A percentile compares a stretch with the other conserved stretches of the same genome.
These are phyloP conservation scores for Stegana nigrithorax DNA, from an alignment of 2,888 invertebrate species.

Conservation along the genomic window DNA sequence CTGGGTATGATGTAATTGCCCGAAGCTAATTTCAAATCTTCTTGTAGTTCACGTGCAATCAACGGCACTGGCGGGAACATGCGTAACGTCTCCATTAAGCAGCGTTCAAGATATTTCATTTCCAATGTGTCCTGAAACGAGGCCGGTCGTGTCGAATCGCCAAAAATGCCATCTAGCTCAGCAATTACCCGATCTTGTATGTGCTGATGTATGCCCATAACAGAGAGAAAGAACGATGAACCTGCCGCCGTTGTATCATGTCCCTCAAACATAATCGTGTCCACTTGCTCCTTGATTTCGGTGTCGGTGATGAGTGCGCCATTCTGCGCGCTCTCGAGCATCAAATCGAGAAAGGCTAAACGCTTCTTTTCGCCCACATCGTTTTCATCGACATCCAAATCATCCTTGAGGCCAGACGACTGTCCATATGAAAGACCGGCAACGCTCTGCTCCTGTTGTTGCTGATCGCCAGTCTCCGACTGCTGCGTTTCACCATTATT, in stretches of 20 bases:
- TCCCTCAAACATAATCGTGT: slow-evolving; percentile 89
- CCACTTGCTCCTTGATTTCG: slow-evolving; percentile 86
- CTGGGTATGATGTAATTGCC: slow-evolving; percentile 76
- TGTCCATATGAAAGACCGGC: slow-evolving; percentile 80
- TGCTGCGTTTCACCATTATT: too few relatives aligned
- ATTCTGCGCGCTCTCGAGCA: slow-evolving; percentile 82
- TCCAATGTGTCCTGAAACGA: slow-evolving; percentile 86
- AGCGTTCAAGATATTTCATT: slow-evolving; percentile 86
- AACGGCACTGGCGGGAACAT: slow-evolving; percentile 83
- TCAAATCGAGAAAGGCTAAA: slow-evolving; percentile 87
- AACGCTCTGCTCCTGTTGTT: too few relatives aligned
- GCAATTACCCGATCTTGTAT: slow-evolving; percentile 80
- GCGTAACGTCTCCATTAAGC: slow-evolving; percentile 83
- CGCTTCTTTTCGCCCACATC: slow-evolving; percentile 85
- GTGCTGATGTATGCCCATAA: slow-evolving; percentile 80
- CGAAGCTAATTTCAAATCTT: slow-evolving; percentile 79
- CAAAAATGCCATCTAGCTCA: slow-evolving; percentile 81
- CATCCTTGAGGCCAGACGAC: slow-evolving; percentile 80
- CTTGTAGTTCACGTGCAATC: slow-evolving; percentile 79
- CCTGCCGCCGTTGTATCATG: slow-evolving; percentile 87
- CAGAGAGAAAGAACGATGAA: slow-evolving; percentile 83
- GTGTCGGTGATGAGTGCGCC: slow-evolving; percentile 79
- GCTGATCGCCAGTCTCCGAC: too few relatives aligned
- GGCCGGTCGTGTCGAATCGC: slow-evolving; percentile 79
- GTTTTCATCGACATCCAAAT: slow-evolving; percentile 81